Percentiles rank a stretch among this genome's conserved stretches.
Evolutionary conservation across 1,140 invertebrate genomes (phyloP).

Genomic region (Metaphire vulgaris): DNA sequence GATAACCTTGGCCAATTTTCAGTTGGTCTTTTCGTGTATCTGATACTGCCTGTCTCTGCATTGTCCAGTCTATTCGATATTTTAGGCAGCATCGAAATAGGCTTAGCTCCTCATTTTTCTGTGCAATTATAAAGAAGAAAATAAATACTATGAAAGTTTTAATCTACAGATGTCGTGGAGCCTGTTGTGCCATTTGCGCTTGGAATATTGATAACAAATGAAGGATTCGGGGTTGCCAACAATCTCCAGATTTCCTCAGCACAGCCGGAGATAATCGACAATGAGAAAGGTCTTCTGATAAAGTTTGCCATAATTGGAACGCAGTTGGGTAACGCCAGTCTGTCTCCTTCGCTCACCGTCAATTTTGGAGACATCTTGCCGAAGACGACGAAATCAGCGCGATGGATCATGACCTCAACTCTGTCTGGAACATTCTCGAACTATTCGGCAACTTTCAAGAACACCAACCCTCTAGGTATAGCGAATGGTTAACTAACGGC

Average conservation of each 20-base stretch:
- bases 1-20: too few species aligned
- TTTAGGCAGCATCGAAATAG: too few species aligned
- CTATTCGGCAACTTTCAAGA: conserved; percentile 36
- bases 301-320: conserved; percentile 36
- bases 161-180: conserved; percentile 26
- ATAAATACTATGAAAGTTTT: too few species aligned
- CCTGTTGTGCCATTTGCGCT: conserved; percentile 34
- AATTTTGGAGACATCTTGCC: conserved; percentile 35
- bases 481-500: too few species aligned
- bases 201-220: conserved; percentile 34
- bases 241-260: conserved; percentile 36
- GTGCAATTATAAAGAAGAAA: too few species aligned
- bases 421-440: conserved; percentile 35
- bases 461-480: conserved; percentile 36
- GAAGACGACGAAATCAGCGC: conserved; percentile 33
- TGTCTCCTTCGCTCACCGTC: conserved; percentile 32
- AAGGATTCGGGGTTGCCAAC: conserved; percentile 33
- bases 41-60: too few species aligned
- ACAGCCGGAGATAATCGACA: conserved; percentile 40
- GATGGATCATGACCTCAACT: conserved; percentile 35
- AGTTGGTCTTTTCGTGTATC: too few species aligned
- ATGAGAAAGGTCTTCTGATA: conserved; percentile 37
- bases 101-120: too few species aligned
- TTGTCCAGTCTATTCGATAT: too few species aligned
- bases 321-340: conserved; percentile 28